Base-by-base conservation (phyloP, 1,140 invertebrate genomes). In the Melipona quadrifasciata region DNA sequence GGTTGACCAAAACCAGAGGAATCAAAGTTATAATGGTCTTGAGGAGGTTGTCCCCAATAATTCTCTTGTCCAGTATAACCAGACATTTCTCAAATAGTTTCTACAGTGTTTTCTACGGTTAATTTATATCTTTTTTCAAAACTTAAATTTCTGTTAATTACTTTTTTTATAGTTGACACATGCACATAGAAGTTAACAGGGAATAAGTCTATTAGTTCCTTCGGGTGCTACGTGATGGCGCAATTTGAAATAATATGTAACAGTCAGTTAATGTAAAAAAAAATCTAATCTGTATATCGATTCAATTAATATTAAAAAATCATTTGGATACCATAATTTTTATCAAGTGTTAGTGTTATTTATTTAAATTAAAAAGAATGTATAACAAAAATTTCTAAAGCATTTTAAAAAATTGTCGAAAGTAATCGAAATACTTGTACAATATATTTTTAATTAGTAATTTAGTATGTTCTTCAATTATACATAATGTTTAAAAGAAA, bases 21-120 rank as follows among this genome's bases (percentile, higher is more conserved):
- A 47, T 94, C 94, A 53, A 94, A 93, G 86, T 94, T 94, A 72
- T 93, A 94, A 79, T 91, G 90, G 24, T 86, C 87, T 67, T 93
- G 91, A 34, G 90, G 75, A 6, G 91, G 89, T 31, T 92, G 93
- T 0, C 71, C 78, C 93, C 93, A 94, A 79, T 93, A 92, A 89
- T 91, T 91, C 0, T 95, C 92, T 82, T 92, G 90, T 64, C 87
- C 85, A 0, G 91, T 80, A 80, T 94, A 94, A 14, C 92, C 90
- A 19, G 94, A 92, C 94, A 95, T 95, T 51, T 61, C 17, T n/a
- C 0, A 2, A 17, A 55, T 39, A 14, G 17, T 19, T 61, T 61
- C 16, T 58, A 39, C 1, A 19, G 0, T 51, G 19, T 39, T 31
- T 31, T 31, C 31, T 31, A 31, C n/a, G n/a, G 16, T 17, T 24